Evolutionary conservation across 1,140 invertebrate species (phyloP).

Genomic region (Grapholita molesta): DNA sequence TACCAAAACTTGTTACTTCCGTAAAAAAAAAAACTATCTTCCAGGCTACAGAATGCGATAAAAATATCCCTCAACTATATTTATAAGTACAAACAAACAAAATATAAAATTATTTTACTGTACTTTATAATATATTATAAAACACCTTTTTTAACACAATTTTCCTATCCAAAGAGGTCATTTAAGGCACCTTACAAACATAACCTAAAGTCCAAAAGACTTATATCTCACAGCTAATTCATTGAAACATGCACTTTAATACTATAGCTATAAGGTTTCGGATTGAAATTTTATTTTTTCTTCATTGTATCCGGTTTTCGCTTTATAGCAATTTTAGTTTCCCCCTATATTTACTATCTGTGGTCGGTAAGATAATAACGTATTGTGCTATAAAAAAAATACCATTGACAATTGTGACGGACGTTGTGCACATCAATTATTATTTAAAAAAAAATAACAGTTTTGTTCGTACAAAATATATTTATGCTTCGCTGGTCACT

Average conservation of each 20-base stretch:
- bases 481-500: conserved; percentile 55
- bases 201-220: not conserved
- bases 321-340: conserved; percentile 34
- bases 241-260: not conserved
- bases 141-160: not conserved
- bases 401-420: conserved; percentile 50
- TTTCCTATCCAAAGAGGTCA: not conserved
- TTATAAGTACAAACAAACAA: no score
- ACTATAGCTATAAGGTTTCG: not conserved
- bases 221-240: not conserved
- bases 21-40: no score
- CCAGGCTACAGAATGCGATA: no score
- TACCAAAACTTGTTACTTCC: no score
- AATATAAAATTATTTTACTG: no score
- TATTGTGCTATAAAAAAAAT: conserved; percentile 48
- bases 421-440: conserved; percentile 68
- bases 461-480: conserved; percentile 75
- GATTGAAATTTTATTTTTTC: not conserved
- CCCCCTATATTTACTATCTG: conserved; percentile 42
- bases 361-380: conserved; percentile 33
- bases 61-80: no score
- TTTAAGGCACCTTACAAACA: not conserved
- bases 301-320: not conserved
- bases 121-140: no score
- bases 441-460: conserved; percentile 72